Percentiles rank a stretch among this genome's conserved stretches.
Conservation (phyloP, 2,888 invertebrate genomes). For the Deilephila elpenor region DNA sequence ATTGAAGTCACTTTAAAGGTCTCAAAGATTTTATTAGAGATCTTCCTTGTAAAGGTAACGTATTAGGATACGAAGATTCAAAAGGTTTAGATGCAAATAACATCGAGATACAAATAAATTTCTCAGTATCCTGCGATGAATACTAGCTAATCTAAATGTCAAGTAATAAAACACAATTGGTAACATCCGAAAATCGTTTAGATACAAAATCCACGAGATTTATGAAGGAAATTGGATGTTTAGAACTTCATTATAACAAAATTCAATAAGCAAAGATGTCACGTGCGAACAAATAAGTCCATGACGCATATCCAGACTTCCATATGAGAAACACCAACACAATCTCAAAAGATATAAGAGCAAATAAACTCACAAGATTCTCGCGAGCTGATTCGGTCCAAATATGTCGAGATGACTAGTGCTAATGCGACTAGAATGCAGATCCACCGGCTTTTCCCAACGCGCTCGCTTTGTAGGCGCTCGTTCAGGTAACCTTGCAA, state of each 20-base stretch:
- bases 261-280: neutral
- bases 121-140: too few species aligned
- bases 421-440: constrained; percentile 51
- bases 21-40: neutral
- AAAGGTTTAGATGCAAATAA: neutral
- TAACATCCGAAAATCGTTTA: constrained; percentile 1
- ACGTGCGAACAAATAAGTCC: neutral
- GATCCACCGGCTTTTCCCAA: constrained; percentile 51
- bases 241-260: neutral
- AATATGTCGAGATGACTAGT: constrained; percentile 52
- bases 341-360: constrained; percentile 15
- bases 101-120: neutral
- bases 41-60: neutral
- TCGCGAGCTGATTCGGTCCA: constrained; percentile 46
- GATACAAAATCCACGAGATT: neutral
- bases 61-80: neutral
- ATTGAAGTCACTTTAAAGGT: too few species aligned
- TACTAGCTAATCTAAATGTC: neutral
- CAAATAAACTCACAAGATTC: constrained; percentile 46
- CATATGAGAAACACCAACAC: constrained; percentile 1
- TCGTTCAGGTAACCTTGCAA: constrained; percentile 68
- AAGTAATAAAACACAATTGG: neutral
- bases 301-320: neutral
- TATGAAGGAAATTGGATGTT: neutral
- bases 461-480: constrained; percentile 53